A percentile compares a stretch with the other conserved stretches of the same genome.
phyloP scores from a whole-genome alignment of 2,888 invertebrate species.

The Diadegma fenestrale region DNA sequence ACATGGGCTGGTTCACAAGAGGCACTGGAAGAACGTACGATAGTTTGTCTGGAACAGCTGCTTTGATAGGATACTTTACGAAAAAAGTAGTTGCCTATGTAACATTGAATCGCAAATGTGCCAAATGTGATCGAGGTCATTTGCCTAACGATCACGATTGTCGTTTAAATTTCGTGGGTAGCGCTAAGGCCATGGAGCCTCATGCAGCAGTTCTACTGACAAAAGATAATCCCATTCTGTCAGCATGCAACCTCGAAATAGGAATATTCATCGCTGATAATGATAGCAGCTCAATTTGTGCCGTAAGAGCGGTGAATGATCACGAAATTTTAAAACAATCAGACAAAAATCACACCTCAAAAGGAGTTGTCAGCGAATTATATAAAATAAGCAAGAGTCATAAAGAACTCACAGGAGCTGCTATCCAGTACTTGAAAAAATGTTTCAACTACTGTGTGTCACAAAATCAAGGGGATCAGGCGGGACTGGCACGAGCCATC shows the following conservation, averaged over 20 bases:
- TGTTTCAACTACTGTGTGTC: constrained; percentile 66
- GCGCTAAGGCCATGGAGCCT: constrained; percentile 73
- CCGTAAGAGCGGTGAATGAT: constrained; percentile 61
- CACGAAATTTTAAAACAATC: constrained; percentile 71
- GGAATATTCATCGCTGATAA: constrained; percentile 72
- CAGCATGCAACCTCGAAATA: constrained; percentile 65
- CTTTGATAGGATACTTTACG: constrained; percentile 68
- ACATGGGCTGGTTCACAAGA: constrained; percentile 69
- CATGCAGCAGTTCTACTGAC: constrained; percentile 65
- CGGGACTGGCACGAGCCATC: constrained; percentile 57
- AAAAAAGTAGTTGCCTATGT: constrained; percentile 70
- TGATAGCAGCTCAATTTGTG: constrained; percentile 71
- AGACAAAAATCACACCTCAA: constrained; percentile 72
- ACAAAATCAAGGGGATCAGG: constrained; percentile 58
- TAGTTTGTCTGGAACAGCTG: constrained; percentile 68
- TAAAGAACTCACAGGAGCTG: constrained; percentile 62
- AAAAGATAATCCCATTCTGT: constrained; percentile 60
- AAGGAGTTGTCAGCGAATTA: constrained; percentile 67
- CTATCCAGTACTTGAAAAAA: constrained; percentile 64
- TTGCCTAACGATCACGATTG: constrained; percentile 70
- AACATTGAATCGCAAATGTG: constrained; percentile 69
- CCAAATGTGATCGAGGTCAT: constrained; percentile 68
- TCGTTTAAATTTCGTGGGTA: constrained; percentile 69
- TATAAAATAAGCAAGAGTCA: constrained; percentile 61
- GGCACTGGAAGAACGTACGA: constrained; percentile 70